Base-by-base conservation (phyloP, 2,888 invertebrate genomes). In the Penaeus monodon region DNA sequence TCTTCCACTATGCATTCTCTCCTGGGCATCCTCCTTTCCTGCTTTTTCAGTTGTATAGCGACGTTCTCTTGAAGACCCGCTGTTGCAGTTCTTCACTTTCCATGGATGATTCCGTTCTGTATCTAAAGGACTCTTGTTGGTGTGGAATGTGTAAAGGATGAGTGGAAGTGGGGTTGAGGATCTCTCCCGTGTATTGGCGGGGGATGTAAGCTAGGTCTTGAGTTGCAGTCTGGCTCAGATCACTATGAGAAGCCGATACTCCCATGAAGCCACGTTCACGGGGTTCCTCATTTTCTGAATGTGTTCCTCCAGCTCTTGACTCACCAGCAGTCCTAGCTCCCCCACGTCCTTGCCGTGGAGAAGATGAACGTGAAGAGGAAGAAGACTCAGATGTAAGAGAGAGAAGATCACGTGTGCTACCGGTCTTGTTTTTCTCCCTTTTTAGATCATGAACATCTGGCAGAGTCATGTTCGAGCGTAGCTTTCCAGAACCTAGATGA, bases 381-480 rank as follows among this genome's bases (percentile, higher is more conserved):
- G 84, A 89, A 17, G 88, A 82, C 79, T 85, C 82, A 14, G 89
- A 85, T 6, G 82, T 85, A n/a, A 88, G 74, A 17, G 89, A 88
- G 1, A 89, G 79, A n/a, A 89, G 74, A 77, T 89, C 89, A 14
- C 89, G 76, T 29, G 88, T 82, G 49, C 89, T 89, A 33, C 82
- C 79, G 0, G 86, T 83, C 24, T 85, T 78, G 33, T 76, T 65
- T 63, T 88, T 84, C n/a, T 81, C 85, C 29, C 88, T 64, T 70
- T 77, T 79, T 24, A 88, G 84, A 38, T 89, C 89, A 17, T 89
- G 86, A 1, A 89, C 89, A 63, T 64, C 65, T 10, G 89, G 89
- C 27, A 89, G 73, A 12, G 89, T 80, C 89, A 89, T 89, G 79
- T 89, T 89, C 27, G 85, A 78, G 24, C 89, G 81, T 44, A 89